phyloP scores from a whole-genome alignment of 2,113 vertebrate genomes.

The Vidua macroura region DNA sequence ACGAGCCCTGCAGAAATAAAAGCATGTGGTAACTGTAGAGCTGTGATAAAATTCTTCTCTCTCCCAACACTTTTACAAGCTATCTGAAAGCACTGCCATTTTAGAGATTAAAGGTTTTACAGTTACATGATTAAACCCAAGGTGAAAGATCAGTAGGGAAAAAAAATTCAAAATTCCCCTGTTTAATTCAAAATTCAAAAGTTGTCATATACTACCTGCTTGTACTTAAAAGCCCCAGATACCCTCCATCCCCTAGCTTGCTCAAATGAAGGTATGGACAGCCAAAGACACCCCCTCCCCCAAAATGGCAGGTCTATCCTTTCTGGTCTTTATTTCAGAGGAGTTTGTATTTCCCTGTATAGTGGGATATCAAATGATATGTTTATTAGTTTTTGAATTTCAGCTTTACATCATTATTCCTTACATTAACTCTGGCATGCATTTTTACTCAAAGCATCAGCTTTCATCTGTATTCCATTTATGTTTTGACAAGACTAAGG shows the following conservation, averaged over 20 bases:
- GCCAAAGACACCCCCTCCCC: neutral
- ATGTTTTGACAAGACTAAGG: neutral
- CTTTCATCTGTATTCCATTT: constrained; percentile 2
- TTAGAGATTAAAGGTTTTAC: neutral
- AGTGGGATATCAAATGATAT: neutral
- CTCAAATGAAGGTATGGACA: neutral
- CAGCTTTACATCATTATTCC: neutral
- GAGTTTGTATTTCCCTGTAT: neutral
- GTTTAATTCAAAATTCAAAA: neutral
- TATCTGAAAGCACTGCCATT: neutral
- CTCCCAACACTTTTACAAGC: neutral
- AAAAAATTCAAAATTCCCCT: neutral
- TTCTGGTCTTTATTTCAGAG: neutral
- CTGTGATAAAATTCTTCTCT: neutral
- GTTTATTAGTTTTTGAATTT: constrained; percentile 2
- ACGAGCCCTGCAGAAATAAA: neutral
- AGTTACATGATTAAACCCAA: neutral
- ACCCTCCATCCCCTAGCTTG: neutral
- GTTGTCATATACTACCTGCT: neutral
- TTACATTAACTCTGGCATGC: neutral
- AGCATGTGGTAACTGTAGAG: neutral
- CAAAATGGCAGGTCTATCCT: neutral
- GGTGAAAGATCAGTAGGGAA: neutral
- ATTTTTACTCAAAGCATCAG: neutral
- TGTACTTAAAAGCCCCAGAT: neutral